Evolutionary conservation across 2,888 invertebrate species (phyloP), one percentile per base, ranked within the genome.

Genomic region (Aporophyla lueneburgensis): DNA sequence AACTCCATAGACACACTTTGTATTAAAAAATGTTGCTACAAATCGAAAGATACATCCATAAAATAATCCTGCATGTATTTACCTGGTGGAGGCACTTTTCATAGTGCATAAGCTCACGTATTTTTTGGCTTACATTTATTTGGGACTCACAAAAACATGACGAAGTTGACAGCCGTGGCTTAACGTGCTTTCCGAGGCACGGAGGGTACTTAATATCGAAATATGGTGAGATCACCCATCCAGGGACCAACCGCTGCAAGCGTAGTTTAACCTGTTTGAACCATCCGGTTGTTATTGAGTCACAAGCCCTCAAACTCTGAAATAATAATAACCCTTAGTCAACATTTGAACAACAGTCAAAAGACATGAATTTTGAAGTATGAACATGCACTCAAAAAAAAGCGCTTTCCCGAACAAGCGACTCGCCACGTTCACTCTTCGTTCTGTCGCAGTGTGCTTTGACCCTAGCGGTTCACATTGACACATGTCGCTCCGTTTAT

Each of bases 401-500:
- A 33, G 56, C 56, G 14, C 19, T 51, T 5, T 76, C 56, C 16
- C 43, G 53, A 63, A 53, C 67, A 69, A 16, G 10, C 19, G 59
- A 59, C 40, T 59, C 51, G 56, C 21, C 51, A n/a, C 46, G 10
- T 51, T 62, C 61, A 19, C 24, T 56, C 12, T 27, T 24, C 40
- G n/a, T 70, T 56, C 51, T 27, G 54, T 49, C 49, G 9, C 49
- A 76, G 67, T 85, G 82, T 71, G 62, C 49, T 46, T 27, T 63
- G 63, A 81, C 85, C 83, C 46, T 68, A 59, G 73, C 66, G 7
- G 27, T 69, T 51, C 19, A 85, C 82, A 82, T 85, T 85, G 86
- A 83, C 86, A 85, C 78, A 67, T 74, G 85, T 68, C 81, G 24
- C 85, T 70, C 24, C 59, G 59, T 58, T 77, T 77, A 85, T 78